Base-by-base conservation (phyloP, 2,888 invertebrate genomes). In the Drosophila austrosaltans region DNA sequence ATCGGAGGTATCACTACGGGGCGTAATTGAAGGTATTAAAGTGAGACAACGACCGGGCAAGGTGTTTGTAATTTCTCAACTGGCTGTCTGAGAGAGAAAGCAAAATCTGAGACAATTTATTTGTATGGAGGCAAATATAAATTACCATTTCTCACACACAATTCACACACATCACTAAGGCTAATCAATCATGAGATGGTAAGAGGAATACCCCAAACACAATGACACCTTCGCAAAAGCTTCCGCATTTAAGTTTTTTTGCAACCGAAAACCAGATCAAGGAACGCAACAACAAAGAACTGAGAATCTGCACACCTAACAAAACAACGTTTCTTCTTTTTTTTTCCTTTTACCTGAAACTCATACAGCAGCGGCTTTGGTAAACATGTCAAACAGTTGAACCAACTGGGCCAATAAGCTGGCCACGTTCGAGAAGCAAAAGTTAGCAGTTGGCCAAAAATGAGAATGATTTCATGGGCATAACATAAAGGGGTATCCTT, bases 1-100 rank as follows among this genome's bases (percentile, higher is more conserved):
- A 88, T 88, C 89, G 72, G 62, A 60, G 61, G 66, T 48, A 39
- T 36, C 36, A 36, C 36, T 83, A 88, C 67, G 89, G 82, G 87
- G 79, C 89, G 84, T 85, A 88, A 88, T 85, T 85, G 89, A 89
- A 87, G 82, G 87, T 83, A 81, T 86, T 81, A 75, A 76, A 79
- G 76, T 72, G 78, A 67, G 78, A 74, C 66, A 25, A 30, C 66
- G 32, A 30, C 10, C 12, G 40, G 64, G 58, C 20, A 40, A 63
- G 64, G 70, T 77, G 78, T 74, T 67, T 60, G 62, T 54, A 70
- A 59, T 58, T 66, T 56, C 40, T 59, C 63, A 39, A 54, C 32
- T 73, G 69, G 70, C 63, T 66, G 61, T 16, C 16, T 16, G 16
- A 53, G 70, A 56, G 63, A 53, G 60, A 40, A 72, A 66, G 65